Conservation (phyloP, 23 tunicate species). For the Trididemnum miniatum region DNA sequence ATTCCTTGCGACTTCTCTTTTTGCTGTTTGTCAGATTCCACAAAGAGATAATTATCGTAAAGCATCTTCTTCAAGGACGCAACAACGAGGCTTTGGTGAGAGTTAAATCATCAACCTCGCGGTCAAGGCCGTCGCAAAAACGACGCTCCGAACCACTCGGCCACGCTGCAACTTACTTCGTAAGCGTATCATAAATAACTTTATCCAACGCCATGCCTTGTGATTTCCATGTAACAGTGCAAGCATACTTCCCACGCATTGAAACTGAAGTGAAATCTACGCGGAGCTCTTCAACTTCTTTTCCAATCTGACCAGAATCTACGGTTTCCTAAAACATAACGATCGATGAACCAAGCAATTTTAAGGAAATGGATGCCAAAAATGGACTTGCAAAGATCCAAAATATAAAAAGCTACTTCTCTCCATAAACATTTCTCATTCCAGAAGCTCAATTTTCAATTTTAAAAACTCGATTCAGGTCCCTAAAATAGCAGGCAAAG, state of each 20-base stretch:
- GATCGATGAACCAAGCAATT: neutral
- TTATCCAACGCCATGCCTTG: slow-evolving; percentile 17
- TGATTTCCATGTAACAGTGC: slow-evolving; percentile 33
- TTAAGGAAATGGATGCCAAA: neutral
- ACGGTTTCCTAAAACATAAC: slow-evolving; percentile 21
- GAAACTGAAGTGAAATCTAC: slow-evolving; percentile 10
- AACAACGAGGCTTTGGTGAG: too few relatives aligned
- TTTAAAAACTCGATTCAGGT: too few relatives aligned
- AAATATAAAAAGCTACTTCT: too few relatives aligned
- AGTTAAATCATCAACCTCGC: too few relatives aligned
- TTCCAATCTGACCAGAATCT: slow-evolving; percentile 30
- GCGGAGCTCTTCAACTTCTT: slow-evolving; percentile 13
- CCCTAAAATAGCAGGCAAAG: too few relatives aligned
- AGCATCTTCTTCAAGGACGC: neutral
- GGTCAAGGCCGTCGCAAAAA: too few relatives aligned
- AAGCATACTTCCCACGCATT: slow-evolving; percentile 10
- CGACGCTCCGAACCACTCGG: too few relatives aligned
- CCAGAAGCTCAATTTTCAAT: too few relatives aligned
- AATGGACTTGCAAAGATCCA: too few relatives aligned
- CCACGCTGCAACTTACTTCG: too few relatives aligned
- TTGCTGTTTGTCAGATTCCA: neutral
- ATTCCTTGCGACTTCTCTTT: too few relatives aligned
- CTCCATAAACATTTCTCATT: too few relatives aligned
- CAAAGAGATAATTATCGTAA: neutral
- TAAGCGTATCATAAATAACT: slow-evolving; percentile 11